Percentiles rank a stretch among this genome's conserved stretches.
phyloP scores from a whole-genome alignment of 2,113 vertebrate species.

The Miniopterus natalensis region DNA sequence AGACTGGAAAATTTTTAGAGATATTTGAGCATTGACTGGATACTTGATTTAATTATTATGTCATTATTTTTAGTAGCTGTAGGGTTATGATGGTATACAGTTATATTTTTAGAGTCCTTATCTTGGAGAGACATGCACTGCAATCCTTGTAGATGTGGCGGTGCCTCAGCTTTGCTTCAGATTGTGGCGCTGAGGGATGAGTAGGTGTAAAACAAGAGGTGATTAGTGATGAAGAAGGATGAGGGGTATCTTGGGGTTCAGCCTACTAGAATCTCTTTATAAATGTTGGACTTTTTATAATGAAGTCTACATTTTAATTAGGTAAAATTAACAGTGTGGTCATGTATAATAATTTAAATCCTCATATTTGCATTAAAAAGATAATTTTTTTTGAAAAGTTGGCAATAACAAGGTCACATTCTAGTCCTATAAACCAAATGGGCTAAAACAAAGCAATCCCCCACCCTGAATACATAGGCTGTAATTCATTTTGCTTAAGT shows the following conservation, averaged over 20 bases:
- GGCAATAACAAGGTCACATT: constrained; percentile 2
- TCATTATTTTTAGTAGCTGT: constrained; percentile 10
- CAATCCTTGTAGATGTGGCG: background rate
- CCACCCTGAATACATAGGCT: background rate
- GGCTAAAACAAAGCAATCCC: background rate
- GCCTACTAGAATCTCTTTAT: background rate
- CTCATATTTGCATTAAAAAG: background rate
- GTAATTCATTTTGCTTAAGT: constrained; percentile 10
- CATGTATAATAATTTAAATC: constrained; percentile 33
- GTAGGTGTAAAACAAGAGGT: background rate
- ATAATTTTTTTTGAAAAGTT: constrained; percentile 51
- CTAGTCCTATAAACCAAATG: background rate
- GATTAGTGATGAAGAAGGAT: background rate
- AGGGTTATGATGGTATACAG: background rate
- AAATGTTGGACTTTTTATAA: background rate
- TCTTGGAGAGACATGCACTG: background rate
- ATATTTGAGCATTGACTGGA: background rate
- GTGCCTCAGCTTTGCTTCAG: background rate
- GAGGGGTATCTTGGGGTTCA: background rate
- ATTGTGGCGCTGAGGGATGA: background rate
- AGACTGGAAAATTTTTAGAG: background rate
- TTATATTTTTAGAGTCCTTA: background rate
- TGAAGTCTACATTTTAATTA: constrained; percentile 30
- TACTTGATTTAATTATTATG: background rate
- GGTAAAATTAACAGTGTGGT: background rate